A percentile compares a stretch with the other conserved stretches of the same genome.
These are phyloP conservation scores for Cerceris rybyensis DNA, from an alignment of 2,888 invertebrate species.

Conservation along the genomic window DNA sequence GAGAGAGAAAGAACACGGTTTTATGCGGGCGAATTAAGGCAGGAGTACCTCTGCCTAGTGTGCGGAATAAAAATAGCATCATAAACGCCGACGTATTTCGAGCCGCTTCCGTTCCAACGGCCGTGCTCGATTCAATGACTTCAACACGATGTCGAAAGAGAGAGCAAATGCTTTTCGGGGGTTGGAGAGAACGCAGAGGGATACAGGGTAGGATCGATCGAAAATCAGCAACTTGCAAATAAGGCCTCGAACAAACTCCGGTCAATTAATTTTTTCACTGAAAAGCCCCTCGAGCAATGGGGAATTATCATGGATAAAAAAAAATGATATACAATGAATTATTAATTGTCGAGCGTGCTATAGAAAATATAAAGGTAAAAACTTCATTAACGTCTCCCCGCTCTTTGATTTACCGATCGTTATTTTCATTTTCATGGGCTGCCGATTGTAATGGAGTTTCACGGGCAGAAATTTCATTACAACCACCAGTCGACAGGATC, in stretches of 20 bases:
- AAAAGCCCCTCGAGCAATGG: background rate
- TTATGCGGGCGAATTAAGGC: slow-evolving; percentile 50
- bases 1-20: slow-evolving; percentile 15
- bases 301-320: slow-evolving; percentile 3
- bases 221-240: background rate
- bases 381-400: background rate
- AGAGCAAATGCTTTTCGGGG: background rate
- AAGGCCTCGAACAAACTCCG: slow-evolving; percentile 21
- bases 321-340: slow-evolving; percentile 1
- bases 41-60: slow-evolving; percentile 37
- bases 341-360: slow-evolving; percentile 4
- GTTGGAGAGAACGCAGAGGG: background rate
- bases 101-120: slow-evolving; percentile 29
- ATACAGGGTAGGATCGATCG: slow-evolving; percentile 6
- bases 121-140: slow-evolving; percentile 30
- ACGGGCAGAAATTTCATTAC: no score
- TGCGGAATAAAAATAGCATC: slow-evolving; percentile 67
- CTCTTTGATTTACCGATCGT: background rate
- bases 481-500: no score
- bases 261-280: slow-evolving; percentile 48
- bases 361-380: background rate
- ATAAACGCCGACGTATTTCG: slow-evolving; percentile 63
- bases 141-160: slow-evolving; percentile 6
- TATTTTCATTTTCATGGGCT: slow-evolving; percentile 3
- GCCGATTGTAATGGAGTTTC: no score